phyloP scores from a whole-genome alignment of 2,113 vertebrate species.

The Parotia lawesii region DNA sequence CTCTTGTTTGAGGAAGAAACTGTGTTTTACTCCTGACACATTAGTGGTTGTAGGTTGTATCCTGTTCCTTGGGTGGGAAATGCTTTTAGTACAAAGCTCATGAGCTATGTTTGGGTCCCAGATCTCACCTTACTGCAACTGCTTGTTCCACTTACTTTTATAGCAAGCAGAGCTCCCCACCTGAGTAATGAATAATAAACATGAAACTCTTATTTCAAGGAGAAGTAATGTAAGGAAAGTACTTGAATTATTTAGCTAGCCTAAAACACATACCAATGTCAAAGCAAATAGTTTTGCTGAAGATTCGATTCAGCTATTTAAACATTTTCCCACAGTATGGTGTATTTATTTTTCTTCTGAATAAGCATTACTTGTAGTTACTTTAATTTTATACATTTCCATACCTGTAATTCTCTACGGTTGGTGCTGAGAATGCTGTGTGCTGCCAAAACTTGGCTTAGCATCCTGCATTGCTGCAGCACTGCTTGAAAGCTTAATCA shows the following conservation, averaged over 20 bases:
- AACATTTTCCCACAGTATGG: background rate
- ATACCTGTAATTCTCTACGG: background rate
- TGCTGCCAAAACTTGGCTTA: background rate
- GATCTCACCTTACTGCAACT: background rate
- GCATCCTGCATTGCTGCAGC: background rate
- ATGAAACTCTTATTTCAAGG: constrained; percentile 56
- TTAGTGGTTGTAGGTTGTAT: background rate
- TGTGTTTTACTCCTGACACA: background rate
- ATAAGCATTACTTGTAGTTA: background rate
- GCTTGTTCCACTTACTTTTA: background rate
- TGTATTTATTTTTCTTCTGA: background rate
- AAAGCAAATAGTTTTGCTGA: constrained; percentile 23
- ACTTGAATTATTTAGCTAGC: constrained; percentile 60
- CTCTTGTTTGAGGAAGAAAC: background rate
- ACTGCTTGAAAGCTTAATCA: background rate
- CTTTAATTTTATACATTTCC: background rate
- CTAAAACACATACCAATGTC: constrained; percentile 33
- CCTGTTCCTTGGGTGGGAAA: background rate
- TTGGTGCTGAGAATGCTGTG: background rate
- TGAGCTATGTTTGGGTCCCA: background rate
- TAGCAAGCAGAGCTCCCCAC: constrained; percentile 1
- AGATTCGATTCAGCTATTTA: background rate
- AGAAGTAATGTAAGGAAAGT: constrained; percentile 53
- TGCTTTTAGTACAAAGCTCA: background rate
- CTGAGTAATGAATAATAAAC: constrained; percentile 67